Conservation (phyloP, 2,113 vertebrate genomes). For the Scopus umbretta region DNA sequence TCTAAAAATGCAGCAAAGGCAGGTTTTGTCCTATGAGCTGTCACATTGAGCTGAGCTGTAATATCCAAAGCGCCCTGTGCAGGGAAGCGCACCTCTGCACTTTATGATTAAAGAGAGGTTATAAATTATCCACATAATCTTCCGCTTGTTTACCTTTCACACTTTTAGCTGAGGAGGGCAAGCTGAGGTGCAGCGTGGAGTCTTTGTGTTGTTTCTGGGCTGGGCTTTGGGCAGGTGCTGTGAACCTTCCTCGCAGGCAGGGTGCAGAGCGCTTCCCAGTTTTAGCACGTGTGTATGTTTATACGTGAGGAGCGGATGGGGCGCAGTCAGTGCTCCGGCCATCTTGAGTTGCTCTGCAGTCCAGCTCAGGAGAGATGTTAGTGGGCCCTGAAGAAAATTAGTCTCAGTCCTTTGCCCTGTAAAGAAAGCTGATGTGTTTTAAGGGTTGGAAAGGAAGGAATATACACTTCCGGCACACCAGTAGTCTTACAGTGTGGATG, state of each 20-base stretch:
- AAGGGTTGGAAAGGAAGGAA: not conserved
- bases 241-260: not conserved
- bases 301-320: accelerated
- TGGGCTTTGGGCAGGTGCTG: not conserved
- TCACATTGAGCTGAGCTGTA: accelerated
- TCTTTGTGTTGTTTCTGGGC: not conserved
- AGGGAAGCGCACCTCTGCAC: not conserved
- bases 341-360: not conserved
- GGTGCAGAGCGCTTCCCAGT: not conserved
- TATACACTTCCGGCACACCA: not conserved
- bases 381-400: not conserved
- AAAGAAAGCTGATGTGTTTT: not conserved
- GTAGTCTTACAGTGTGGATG: not conserved
- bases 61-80: accelerated
- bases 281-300: accelerated
- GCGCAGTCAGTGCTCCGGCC: not conserved
- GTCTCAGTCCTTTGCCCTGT: not conserved
- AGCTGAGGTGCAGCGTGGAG: accelerated
- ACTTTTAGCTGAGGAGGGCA: not conserved
- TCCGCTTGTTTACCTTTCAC: not conserved
- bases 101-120: not conserved
- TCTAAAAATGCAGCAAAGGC: not conserved
- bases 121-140: not conserved
- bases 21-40: not conserved
- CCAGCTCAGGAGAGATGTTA: not conserved